Percentiles rank a stretch among this genome's conserved stretches.
Evolutionary conservation across 2,113 vertebrate genomes (phyloP).

Genomic region (Pyrgilauda ruficollis): DNA sequence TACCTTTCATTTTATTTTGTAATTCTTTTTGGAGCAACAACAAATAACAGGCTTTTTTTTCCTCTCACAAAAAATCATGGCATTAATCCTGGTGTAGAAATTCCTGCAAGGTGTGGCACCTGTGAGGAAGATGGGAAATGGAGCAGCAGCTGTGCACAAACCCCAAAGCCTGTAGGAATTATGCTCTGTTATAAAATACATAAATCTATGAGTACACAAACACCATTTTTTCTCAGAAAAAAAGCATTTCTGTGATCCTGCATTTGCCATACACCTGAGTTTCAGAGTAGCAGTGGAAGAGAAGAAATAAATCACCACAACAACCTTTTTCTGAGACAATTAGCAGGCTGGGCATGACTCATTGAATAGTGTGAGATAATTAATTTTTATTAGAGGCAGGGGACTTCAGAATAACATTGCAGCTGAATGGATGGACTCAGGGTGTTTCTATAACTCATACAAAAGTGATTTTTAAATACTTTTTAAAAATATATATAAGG

Average conservation of each 20-base stretch:
- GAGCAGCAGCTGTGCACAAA: neutral
- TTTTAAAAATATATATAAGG: neutral
- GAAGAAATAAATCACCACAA: conserved; percentile 27
- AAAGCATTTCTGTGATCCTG: neutral
- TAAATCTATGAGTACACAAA: neutral
- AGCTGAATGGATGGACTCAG: neutral
- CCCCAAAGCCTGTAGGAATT: neutral
- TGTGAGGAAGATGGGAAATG: neutral
- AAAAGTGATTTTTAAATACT: neutral
- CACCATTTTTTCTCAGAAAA: neutral
- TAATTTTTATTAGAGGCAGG: conserved; percentile 51
- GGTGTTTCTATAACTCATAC: neutral
- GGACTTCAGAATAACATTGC: neutral
- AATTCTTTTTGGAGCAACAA: neutral
- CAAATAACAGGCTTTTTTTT: neutral
- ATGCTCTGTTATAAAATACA: neutral
- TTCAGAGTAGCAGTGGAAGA: conserved; percentile 2
- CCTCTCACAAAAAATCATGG: neutral
- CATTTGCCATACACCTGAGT: neutral
- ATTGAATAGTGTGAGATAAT: conserved; percentile 30
- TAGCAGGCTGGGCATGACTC: conserved; percentile 40
- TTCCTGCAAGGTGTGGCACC: neutral
- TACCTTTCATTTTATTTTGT: neutral
- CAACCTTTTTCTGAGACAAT: conserved; percentile 56
- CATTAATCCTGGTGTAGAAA: neutral